Evolutionary conservation across 2,113 vertebrate genomes (phyloP).

Genomic region (Prochilodus magdalenae): DNA sequence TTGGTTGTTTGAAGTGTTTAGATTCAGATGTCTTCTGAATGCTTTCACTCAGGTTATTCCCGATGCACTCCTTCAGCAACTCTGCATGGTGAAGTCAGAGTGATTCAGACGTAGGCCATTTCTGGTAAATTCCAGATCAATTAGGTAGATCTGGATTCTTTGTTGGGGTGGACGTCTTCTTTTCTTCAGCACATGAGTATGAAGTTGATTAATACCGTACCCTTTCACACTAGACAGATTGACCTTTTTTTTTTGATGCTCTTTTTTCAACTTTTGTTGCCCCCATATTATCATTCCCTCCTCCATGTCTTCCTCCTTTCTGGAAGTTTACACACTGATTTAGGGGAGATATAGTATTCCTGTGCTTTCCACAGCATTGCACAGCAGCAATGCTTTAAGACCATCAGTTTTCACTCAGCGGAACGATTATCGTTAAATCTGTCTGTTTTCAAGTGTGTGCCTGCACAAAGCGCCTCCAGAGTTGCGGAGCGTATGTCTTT

Average conservation of each 20-base stretch:
- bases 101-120: constrained; percentile 7
- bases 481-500: constrained; percentile 49
- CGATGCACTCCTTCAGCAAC: neutral
- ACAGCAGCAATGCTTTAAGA: constrained; percentile 51
- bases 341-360: constrained; percentile 33
- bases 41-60: neutral
- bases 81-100: neutral
- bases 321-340: constrained; percentile 42
- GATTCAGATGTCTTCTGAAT: neutral
- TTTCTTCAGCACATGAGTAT: neutral
- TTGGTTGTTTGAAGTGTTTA: no score
- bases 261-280: constrained; percentile 12
- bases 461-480: constrained; percentile 57
- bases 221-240: neutral
- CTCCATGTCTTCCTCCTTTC: constrained; percentile 14
- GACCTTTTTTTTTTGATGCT: constrained; percentile 33
- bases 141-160: constrained; percentile 3
- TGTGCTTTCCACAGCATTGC: constrained; percentile 42
- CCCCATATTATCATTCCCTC: constrained; percentile 8
- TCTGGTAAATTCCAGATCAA: constrained; percentile 17
- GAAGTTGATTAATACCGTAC: neutral
- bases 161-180: neutral
- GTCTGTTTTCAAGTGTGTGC: constrained; percentile 61
- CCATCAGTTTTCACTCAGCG: constrained; percentile 56
- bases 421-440: constrained; percentile 59